These are phyloP conservation scores for Ommatoiulus sabulosus DNA, from an alignment of 2,888 invertebrate genomes.

Conservation along the genomic window DNA sequence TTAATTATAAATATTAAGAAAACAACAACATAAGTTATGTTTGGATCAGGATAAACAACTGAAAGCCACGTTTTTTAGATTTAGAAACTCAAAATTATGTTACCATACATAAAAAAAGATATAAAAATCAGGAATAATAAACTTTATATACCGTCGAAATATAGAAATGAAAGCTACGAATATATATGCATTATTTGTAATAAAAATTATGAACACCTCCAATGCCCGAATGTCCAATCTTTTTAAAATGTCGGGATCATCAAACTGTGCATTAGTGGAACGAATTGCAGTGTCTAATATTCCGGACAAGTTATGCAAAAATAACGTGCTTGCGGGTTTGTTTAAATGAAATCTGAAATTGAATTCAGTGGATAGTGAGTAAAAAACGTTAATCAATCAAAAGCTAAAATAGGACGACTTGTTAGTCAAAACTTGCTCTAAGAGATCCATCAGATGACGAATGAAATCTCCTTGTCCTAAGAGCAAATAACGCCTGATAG, in stretches of 20 bases:
- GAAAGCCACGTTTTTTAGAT: too few species aligned
- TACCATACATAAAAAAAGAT: too few species aligned
- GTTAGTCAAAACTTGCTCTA: conserved; percentile 75
- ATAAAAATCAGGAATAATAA: not conserved
- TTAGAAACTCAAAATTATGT: too few species aligned
- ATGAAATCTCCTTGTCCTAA: conserved; percentile 98
- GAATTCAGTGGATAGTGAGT: conserved; percentile 47
- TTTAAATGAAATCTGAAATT: conserved; percentile 82
- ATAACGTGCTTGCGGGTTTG: conserved; percentile 86
- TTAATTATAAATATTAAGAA: conserved; percentile 52
- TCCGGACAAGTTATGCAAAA: conserved; percentile 85
- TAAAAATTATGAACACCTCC: conserved; percentile 65
- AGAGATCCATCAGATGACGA: conserved; percentile 88
- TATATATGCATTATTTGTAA: too few species aligned
- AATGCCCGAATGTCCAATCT: conserved; percentile 85
- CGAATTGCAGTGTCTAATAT: conserved; percentile 71
- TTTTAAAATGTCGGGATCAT: conserved; percentile 89
- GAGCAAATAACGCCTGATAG: conserved; percentile 88
- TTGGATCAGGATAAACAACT: too few species aligned
- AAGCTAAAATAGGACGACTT: conserved; percentile 41
- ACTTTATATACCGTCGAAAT: too few species aligned
- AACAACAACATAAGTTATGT: not conserved
- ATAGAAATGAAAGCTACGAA: too few species aligned
- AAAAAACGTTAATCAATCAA: conserved; percentile 6
- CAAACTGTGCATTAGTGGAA: conserved; percentile 93